phyloP scores from a whole-genome alignment of 2,113 vertebrate genomes.

The Porphyrio hochstetteri region DNA sequence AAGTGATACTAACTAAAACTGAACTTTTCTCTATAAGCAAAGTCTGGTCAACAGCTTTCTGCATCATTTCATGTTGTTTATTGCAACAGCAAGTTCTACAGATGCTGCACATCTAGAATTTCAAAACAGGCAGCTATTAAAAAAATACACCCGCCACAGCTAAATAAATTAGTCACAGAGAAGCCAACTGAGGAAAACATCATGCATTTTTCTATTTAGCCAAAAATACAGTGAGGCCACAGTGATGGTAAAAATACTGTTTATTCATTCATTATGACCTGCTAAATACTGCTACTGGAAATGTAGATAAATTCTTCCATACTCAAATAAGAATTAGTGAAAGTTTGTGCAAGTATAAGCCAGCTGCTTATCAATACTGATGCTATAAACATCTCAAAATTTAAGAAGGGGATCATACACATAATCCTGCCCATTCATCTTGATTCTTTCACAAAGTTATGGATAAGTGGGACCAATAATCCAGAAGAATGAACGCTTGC shows the following conservation, averaged over 20 bases:
- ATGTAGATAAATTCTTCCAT: neutral
- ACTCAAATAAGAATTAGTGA: neutral
- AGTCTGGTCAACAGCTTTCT: neutral
- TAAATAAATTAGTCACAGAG: neutral
- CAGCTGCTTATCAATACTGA: neutral
- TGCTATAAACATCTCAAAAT: neutral
- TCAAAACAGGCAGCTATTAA: neutral
- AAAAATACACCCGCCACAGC: neutral
- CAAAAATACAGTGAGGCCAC: neutral
- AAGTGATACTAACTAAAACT: neutral
- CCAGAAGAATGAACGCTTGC: too few species aligned
- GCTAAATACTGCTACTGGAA: neutral
- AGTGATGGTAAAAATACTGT: neutral
- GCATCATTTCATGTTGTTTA: neutral
- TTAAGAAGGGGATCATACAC: neutral
- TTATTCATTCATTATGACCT: neutral
- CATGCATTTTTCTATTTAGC: neutral
- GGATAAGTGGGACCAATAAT: too few species aligned
- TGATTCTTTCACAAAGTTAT: neutral
- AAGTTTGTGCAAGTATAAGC: neutral
- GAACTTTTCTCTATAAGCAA: neutral
- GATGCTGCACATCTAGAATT: neutral
- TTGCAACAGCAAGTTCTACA: neutral
- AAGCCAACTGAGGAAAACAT: neutral
- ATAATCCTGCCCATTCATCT: neutral